Evolutionary conservation across 2,888 invertebrate genomes (phyloP), one percentile per base, ranked within the genome.

Genomic region (Notodonta ziczac): DNA sequence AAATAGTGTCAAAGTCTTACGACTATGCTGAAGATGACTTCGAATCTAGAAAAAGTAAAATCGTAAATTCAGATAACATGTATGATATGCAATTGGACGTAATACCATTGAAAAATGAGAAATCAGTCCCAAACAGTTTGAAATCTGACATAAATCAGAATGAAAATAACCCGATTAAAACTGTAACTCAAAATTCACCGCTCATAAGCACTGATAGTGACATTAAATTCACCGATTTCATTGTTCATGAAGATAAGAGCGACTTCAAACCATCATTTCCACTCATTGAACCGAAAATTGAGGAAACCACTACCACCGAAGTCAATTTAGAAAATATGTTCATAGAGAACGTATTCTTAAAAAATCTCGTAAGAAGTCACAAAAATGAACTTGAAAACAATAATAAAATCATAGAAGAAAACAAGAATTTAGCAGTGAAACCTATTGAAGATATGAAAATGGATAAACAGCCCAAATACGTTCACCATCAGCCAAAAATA

Each of bases 321-420:
- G 62, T 62, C 16, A 78, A 59, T 35, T 70, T 84, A 16, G 79
- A 84, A 72, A 80, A 87, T 32, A 77, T 84, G 16, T 73, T 93
- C 40, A 77, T 81, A 67, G 83, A 86, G 3, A 93, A 93, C 60
- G 83, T 92, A 58, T 93, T 93, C 69, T 72, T 93, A 16, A 90
- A 86, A 77, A 87, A 86, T 67, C 60, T 92, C 52, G 76, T 89
- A n/a, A 83, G 74, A 40, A 65, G 70, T 4, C 75, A 79, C 12
- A 76, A 79, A 48, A 66, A 68, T 35, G 75, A 81, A 58, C 65
- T 75, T 48, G 70, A 72, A 48, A 60, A 59, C 50, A 60, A 61
- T 4, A 76, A 78, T 44, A 80, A 80, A 61, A 63, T 71, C 54
- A 58, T 59, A 56, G 63, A 78, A 56, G 73, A 81, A 67, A 65